phyloP scores from a whole-genome alignment of 2,797 vertebrate genomes.

The Natrix natrix region DNA sequence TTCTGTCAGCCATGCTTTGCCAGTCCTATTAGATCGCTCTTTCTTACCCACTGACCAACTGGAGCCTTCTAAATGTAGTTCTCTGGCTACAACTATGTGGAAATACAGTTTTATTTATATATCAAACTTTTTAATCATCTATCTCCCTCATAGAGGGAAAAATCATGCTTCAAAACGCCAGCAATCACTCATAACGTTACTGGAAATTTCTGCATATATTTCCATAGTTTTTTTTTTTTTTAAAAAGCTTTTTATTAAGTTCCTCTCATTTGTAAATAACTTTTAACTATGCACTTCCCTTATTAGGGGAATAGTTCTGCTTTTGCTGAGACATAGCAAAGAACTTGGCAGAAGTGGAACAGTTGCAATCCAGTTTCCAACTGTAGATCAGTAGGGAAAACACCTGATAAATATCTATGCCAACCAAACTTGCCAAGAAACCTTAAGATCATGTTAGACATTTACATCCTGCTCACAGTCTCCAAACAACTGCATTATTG shows the following conservation, averaged over 20 bases:
- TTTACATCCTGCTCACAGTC: neutral
- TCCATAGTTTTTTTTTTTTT: neutral
- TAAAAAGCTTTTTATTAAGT: neutral
- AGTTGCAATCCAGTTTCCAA: constrained; percentile 8
- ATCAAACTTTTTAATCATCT: neutral
- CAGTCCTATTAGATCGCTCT: neutral
- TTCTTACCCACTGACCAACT: neutral
- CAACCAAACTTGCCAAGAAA: constrained; percentile 10
- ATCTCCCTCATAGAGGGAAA: neutral
- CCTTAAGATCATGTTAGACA: neutral
- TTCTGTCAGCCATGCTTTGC: neutral
- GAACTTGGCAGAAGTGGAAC: neutral
- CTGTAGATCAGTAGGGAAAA: constrained; percentile 19
- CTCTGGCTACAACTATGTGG: neutral
- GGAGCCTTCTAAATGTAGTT: neutral
- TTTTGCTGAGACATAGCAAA: neutral
- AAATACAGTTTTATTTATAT: neutral
- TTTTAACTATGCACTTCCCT: neutral
- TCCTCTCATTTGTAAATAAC: neutral
- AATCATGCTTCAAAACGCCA: neutral
- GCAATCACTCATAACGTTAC: neutral
- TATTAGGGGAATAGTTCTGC: neutral
- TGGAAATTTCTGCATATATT: neutral
- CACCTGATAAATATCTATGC: constrained; percentile 25
- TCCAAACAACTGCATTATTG: neutral